Evolutionary conservation across 1,140 invertebrate species (phyloP).

Genomic region (Pseudomyrmex concolor): DNA sequence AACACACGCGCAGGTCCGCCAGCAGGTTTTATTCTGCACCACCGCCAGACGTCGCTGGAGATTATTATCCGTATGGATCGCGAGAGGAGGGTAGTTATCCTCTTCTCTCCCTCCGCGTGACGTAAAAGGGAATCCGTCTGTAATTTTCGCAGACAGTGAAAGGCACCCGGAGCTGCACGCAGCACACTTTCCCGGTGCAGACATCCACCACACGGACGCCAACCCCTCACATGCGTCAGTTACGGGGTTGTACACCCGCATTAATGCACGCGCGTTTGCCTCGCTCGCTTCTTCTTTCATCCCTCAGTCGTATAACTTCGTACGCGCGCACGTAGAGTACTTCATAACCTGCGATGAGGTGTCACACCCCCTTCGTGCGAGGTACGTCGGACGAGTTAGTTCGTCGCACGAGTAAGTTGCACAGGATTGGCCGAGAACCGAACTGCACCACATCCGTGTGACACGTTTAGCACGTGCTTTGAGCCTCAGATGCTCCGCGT

Average conservation of each 20-base stretch:
- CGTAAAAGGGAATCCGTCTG: slow-evolving; percentile 24
- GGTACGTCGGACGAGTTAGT: neutral
- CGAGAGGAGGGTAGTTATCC: slow-evolving; percentile 62
- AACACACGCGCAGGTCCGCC: slow-evolving; percentile 22
- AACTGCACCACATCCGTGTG: neutral
- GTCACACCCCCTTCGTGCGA: neutral
- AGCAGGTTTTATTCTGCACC: neutral
- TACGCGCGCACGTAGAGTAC: neutral
- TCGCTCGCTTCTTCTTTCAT: neutral
- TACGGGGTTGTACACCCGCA: neutral
- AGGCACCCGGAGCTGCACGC: neutral
- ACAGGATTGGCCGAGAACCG: too few species aligned
- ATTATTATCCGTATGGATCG: slow-evolving; percentile 75
- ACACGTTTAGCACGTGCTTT: neutral
- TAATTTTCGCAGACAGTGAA: slow-evolving; percentile 43
- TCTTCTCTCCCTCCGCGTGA: slow-evolving; percentile 50
- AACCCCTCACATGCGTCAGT: too few species aligned
- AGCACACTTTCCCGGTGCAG: slow-evolving; percentile 16
- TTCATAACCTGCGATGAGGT: slow-evolving; percentile 24
- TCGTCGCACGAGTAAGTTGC: slow-evolving; percentile 30
- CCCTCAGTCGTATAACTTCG: neutral
- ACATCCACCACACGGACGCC: neutral
- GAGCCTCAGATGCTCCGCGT: neutral
- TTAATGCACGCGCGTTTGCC: neutral
- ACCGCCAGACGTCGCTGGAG: slow-evolving; percentile 68